Evolutionary conservation across 2,888 invertebrate genomes (phyloP).

Genomic region (Listrodromus nycthemerus): DNA sequence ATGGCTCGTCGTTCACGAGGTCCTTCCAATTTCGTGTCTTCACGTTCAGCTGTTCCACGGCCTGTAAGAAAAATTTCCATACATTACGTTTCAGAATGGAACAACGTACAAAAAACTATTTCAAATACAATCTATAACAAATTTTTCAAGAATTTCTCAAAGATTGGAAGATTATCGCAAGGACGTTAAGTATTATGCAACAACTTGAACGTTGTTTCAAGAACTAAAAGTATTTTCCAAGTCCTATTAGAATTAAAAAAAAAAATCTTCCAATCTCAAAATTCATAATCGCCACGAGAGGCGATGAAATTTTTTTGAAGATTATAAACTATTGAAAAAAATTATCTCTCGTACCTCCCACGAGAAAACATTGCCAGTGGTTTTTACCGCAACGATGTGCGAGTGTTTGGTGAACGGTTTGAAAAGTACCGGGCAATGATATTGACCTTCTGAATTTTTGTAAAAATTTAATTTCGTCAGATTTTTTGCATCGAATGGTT

Average conservation of each 20-base stretch:
- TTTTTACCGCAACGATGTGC: slow-evolving; percentile 95
- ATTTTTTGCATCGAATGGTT: slow-evolving; percentile 92
- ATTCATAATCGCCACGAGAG: too few relatives aligned
- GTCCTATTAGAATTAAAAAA: too few relatives aligned
- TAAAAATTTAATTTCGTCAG: slow-evolving; percentile 94
- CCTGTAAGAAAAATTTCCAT: slow-evolving; percentile 83
- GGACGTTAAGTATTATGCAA: too few relatives aligned
- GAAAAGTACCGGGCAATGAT: slow-evolving; percentile 97
- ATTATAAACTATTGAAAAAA: slow-evolving; percentile 8
- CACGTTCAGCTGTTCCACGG: slow-evolving; percentile 97
- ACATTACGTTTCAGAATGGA: not conserved
- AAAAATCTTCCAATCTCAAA: not conserved
- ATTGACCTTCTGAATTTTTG: slow-evolving; percentile 93
- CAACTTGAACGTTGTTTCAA: too few relatives aligned
- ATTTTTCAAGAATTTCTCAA: too few relatives aligned
- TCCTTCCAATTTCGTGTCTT: slow-evolving; percentile 98
- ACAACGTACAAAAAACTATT: not conserved
- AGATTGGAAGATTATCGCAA: too few relatives aligned
- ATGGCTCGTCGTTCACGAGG: slow-evolving; percentile 95
- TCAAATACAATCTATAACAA: too few relatives aligned
- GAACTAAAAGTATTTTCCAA: too few relatives aligned
- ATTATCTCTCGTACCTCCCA: slow-evolving; percentile 87
- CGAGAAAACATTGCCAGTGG: slow-evolving; percentile 98
- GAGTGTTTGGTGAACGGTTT: slow-evolving; percentile 97
- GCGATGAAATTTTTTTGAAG: not conserved